phyloP scores from a whole-genome alignment of 2,113 vertebrate genomes.

The Prinia subflava region DNA sequence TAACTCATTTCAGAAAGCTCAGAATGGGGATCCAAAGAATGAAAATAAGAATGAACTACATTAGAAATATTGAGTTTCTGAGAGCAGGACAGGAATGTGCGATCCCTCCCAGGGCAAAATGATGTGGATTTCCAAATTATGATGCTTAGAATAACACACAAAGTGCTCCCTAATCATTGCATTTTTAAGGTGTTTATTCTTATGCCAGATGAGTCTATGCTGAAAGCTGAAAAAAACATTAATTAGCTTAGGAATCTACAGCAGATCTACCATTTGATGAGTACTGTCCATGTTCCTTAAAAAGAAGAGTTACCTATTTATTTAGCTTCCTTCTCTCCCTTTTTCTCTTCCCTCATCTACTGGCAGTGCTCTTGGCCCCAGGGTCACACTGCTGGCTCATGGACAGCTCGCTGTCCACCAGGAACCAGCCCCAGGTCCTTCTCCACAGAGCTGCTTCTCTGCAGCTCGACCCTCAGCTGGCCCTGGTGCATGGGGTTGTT shows the following conservation, averaged over 20 bases:
- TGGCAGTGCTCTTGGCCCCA: neutral
- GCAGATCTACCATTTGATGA: neutral
- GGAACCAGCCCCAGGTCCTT: neutral
- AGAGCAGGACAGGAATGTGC: neutral
- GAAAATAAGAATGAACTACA: neutral
- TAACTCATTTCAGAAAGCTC: constrained; percentile 33
- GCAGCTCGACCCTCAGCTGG: fast-evolving
- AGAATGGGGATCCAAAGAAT: neutral
- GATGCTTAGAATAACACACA: neutral
- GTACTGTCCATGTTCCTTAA: neutral
- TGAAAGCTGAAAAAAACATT: neutral
- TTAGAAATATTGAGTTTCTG: neutral
- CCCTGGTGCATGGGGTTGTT: neutral
- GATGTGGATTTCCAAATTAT: neutral
- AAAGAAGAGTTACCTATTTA: neutral
- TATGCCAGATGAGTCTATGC: neutral
- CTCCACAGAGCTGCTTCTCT: neutral
- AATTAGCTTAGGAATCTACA: neutral
- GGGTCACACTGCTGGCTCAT: neutral
- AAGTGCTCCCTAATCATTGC: neutral
- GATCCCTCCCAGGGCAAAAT: neutral
- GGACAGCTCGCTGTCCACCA: neutral
- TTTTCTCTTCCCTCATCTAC: neutral
- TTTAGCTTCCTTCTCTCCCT: neutral
- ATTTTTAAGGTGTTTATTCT: neutral